These are phyloP conservation scores for Oxyruncus cristatus DNA, from an alignment of 2,113 vertebrate species.

Conservation along the genomic window DNA sequence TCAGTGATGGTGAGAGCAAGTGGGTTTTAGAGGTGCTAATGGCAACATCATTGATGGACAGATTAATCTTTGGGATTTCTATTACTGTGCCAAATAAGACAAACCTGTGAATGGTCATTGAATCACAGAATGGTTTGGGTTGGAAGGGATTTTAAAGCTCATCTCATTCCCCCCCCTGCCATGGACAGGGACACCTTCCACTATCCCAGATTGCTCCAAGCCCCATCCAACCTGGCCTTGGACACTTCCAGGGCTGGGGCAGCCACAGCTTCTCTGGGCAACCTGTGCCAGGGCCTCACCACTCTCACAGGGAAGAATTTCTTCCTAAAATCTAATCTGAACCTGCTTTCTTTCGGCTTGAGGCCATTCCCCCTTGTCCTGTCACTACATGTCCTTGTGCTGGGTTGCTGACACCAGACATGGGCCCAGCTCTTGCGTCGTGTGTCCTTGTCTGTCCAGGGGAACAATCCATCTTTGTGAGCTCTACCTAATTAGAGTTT, in stretches of 20 bases:
- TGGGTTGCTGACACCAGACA: neutral
- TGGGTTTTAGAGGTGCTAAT: neutral
- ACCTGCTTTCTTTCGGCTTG: neutral
- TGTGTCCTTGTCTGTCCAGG: neutral
- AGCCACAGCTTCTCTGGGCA: neutral
- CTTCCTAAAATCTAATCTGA: neutral
- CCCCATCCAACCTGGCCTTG: fast-evolving
- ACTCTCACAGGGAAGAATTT: neutral
- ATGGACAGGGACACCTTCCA: neutral
- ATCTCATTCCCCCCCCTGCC: neutral
- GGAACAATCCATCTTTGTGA: neutral
- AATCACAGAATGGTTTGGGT: neutral
- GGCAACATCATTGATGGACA: neutral
- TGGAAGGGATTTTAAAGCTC: neutral
- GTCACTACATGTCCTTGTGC: neutral
- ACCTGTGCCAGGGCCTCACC: neutral
- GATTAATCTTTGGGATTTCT: neutral
- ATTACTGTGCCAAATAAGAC: neutral
- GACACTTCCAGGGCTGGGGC: neutral
- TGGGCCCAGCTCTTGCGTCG: fast-evolving
- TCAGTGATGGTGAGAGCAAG: neutral
- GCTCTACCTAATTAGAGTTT: neutral
- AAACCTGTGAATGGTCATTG: neutral
- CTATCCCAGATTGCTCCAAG: fast-evolving
- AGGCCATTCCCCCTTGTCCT: neutral